Conservation (phyloP, 2,888 invertebrate species). For the Adelognathus sp. region DNA sequence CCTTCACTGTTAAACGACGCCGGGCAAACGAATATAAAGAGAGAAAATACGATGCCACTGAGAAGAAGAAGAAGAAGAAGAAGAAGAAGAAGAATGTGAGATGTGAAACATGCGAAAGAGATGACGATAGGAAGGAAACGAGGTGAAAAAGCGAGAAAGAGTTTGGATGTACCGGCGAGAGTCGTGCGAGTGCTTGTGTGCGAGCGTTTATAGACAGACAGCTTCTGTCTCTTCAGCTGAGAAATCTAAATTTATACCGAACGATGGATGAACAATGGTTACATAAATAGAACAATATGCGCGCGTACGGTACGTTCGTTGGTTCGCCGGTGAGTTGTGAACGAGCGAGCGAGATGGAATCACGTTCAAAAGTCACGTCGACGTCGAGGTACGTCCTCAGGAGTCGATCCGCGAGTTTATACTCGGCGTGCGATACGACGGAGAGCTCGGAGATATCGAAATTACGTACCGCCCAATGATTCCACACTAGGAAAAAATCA, state of each 20-base stretch:
- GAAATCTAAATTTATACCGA: slow-evolving; percentile 78
- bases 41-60: too few species aligned
- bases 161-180: slow-evolving; percentile 29
- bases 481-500: too few species aligned
- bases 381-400: slow-evolving; percentile 34
- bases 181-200: slow-evolving; percentile 35
- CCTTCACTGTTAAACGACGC: slow-evolving; percentile 45
- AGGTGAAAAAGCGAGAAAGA: slow-evolving; percentile 53
- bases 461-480: slow-evolving; percentile 52
- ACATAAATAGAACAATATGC: slow-evolving; percentile 81
- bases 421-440: slow-evolving; percentile 17
- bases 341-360: slow-evolving; percentile 63
- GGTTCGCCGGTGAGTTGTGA: slow-evolving; percentile 18
- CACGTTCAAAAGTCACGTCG: slow-evolving; percentile 76
- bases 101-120: slow-evolving; percentile 53
- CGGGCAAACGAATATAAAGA: slow-evolving; percentile 42
- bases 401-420: slow-evolving; percentile 17
- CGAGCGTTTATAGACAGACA: slow-evolving; percentile 36
- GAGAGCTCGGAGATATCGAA: slow-evolving; percentile 31
- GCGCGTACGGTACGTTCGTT: slow-evolving; percentile 71
- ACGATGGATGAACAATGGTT: slow-evolving; percentile 81
- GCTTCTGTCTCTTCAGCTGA: slow-evolving; percentile 65
- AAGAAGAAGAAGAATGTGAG: slow-evolving; percentile 39
- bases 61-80: slow-evolving; percentile 29
- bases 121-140: slow-evolving; percentile 45